These are phyloP conservation scores for Catamblyrhynchus diadema DNA, from an alignment of 2,797 vertebrate species.

Conservation along the genomic window DNA sequence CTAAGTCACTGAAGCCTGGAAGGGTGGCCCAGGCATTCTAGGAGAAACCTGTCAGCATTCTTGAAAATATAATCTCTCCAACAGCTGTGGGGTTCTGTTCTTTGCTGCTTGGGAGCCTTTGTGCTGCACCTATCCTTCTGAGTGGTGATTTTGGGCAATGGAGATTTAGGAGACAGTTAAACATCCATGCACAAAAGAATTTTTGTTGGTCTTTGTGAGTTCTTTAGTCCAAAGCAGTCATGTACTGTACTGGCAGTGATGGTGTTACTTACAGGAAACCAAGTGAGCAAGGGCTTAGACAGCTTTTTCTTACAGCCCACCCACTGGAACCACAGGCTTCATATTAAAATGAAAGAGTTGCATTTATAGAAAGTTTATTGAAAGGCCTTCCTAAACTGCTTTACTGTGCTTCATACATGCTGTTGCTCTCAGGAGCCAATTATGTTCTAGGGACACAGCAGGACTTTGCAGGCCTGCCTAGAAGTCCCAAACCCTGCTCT, in stretches of 20 bases:
- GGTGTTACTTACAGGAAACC: background rate
- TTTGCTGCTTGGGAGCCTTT: background rate
- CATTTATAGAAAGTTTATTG: conserved; percentile 3
- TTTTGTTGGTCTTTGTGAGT: background rate
- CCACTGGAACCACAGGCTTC: background rate
- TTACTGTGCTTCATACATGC: background rate
- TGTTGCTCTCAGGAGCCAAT: background rate
- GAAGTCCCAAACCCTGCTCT: background rate
- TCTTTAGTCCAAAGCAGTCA: background rate
- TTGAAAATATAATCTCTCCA: background rate
- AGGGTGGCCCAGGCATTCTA: background rate
- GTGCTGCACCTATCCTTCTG: background rate
- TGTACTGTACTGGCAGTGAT: background rate
- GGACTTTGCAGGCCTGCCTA: background rate
- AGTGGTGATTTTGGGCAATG: background rate
- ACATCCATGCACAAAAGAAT: background rate
- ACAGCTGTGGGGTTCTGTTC: background rate
- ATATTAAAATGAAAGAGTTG: background rate
- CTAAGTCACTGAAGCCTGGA: background rate
- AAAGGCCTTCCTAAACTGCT: background rate
- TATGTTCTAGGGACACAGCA: conserved; percentile 7
- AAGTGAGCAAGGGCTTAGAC: background rate
- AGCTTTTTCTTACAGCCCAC: background rate
- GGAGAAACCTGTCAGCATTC: background rate
- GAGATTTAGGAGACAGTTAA: background rate